A percentile compares a stretch with the other conserved stretches of the same genome.
Evolutionary conservation across 2,888 invertebrate species (phyloP).

Genomic region (Ametastegia equiseti): DNA sequence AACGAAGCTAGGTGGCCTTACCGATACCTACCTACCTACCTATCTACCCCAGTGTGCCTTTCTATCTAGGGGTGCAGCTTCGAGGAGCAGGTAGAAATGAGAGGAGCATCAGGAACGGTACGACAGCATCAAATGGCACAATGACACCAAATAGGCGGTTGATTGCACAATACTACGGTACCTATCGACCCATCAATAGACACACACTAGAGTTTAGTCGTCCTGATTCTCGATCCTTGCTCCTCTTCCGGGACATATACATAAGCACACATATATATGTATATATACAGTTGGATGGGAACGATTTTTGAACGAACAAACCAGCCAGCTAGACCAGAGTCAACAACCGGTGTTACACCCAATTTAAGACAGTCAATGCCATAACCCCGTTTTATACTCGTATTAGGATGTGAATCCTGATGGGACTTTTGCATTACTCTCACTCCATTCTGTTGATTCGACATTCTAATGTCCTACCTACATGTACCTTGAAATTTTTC

Average conservation of each 20-base stretch:
- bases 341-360: constrained; percentile 74
- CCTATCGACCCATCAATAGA: constrained; percentile 73
- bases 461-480: background rate
- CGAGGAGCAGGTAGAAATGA: constrained; percentile 8
- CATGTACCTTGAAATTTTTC: background rate
- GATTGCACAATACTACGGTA: constrained; percentile 75
- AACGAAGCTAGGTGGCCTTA: background rate
- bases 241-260: background rate
- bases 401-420: constrained; percentile 17
- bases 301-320: constrained; percentile 12
- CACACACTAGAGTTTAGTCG: background rate
- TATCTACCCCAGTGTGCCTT: background rate
- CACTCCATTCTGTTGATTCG: background rate
- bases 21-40: background rate
- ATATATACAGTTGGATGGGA: background rate
- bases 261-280: background rate
- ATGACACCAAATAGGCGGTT: constrained; percentile 76
- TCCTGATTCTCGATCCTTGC: constrained; percentile 63
- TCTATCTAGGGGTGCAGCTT: constrained; percentile 2
- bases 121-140: constrained; percentile 64
- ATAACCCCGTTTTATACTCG: constrained; percentile 45
- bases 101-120: background rate
- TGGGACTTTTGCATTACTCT: background rate
- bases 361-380: constrained; percentile 72
- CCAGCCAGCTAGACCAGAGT: constrained; percentile 59